Evolutionary conservation across 2,888 invertebrate genomes (phyloP).

Genomic region (Anthophora plumipes): DNA sequence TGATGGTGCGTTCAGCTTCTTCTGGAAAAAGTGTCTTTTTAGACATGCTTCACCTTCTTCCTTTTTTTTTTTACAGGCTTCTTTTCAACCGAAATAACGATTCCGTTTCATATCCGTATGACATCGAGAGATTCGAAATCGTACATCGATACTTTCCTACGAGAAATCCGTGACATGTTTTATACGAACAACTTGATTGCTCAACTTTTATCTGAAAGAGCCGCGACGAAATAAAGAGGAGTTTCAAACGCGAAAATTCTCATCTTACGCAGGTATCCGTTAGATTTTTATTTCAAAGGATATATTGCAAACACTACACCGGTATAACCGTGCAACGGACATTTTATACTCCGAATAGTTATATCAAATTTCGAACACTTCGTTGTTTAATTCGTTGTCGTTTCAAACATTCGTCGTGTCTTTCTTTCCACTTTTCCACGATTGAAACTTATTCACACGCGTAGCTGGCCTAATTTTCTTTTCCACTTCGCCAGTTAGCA

Average conservation of each 20-base stretch:
- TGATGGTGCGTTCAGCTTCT: slow-evolving; percentile 18
- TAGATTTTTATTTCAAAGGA: neutral
- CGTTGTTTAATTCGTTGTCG: neutral
- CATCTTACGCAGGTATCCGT: neutral
- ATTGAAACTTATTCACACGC: neutral
- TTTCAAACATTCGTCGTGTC: no score
- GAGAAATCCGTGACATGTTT: neutral
- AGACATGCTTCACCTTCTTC: neutral
- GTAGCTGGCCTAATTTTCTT: neutral
- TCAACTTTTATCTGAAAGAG: neutral
- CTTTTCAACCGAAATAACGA: neutral
- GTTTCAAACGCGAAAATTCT: neutral
- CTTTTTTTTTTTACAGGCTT: neutral
- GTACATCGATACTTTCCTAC: neutral
- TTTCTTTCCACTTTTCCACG: neutral
- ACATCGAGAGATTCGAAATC: neutral
- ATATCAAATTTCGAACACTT: neutral
- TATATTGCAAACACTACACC: neutral
- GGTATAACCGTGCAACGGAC: neutral
- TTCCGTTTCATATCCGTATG: neutral
- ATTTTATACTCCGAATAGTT: neutral
- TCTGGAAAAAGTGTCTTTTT: neutral
- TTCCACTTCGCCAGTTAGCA: neutral
- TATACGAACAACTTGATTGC: neutral
- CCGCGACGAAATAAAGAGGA: neutral